Percentiles rank a stretch among this genome's conserved stretches.
Conservation (phyloP, 37 sponge, comb jelly and placozoan genomes). For the Tethya wilhelma region DNA sequence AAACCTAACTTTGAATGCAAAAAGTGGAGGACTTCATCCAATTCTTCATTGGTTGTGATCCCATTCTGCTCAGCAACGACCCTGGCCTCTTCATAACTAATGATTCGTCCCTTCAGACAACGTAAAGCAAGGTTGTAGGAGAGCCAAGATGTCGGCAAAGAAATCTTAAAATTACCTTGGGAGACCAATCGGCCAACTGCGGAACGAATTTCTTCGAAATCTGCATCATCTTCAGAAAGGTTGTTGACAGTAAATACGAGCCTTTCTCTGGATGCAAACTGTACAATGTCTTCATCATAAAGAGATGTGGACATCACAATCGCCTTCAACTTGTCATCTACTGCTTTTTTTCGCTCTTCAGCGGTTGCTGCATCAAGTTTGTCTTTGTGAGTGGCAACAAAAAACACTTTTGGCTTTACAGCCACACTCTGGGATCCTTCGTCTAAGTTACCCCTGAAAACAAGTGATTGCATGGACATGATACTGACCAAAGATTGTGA, state of each 20-base stretch:
- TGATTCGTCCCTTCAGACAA: neutral
- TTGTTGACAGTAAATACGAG: neutral
- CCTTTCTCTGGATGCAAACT: neutral
- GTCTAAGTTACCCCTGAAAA: too few relatives aligned
- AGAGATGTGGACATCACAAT: neutral
- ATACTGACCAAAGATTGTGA: slow-evolving; percentile 14
- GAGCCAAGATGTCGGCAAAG: neutral
- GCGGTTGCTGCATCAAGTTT: too few relatives aligned
- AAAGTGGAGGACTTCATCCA: neutral
- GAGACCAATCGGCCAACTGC: neutral
- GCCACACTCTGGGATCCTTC: neutral
- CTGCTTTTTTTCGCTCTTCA: neutral
- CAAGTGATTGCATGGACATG: neutral
- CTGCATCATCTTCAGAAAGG: neutral
- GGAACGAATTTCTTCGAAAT: neutral
- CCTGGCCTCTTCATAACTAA: neutral
- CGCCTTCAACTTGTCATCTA: neutral
- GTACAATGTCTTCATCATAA: neutral
- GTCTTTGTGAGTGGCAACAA: neutral
- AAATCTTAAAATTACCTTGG: neutral
- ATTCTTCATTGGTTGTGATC: neutral
- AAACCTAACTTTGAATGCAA: neutral
- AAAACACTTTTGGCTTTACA: neutral
- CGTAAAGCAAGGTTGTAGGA: neutral
- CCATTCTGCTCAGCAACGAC: neutral